Conservation (phyloP, 1,140 invertebrate species). For the Philotrypesis tridentata region DNA sequence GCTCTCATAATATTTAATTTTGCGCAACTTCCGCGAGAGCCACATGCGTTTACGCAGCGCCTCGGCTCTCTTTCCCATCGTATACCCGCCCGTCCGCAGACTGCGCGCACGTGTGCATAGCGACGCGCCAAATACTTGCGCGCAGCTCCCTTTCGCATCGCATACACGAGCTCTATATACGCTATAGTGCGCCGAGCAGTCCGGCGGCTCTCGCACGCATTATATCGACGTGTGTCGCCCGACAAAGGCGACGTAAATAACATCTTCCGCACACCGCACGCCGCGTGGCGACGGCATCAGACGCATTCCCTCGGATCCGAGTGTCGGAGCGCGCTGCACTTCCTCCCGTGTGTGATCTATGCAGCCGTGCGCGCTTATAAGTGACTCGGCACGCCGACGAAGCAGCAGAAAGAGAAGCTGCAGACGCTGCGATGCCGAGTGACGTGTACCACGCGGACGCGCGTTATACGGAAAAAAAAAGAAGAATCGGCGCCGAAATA, state of each 20-base stretch:
- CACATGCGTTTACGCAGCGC: too few relatives aligned
- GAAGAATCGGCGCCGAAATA: slow-evolving; percentile 13
- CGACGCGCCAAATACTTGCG: not conserved
- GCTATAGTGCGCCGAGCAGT: too few relatives aligned
- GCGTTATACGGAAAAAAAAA: slow-evolving; percentile 10
- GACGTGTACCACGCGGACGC: too few relatives aligned
- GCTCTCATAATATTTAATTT: slow-evolving; percentile 10
- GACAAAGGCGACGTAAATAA: slow-evolving; percentile 68
- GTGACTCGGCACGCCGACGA: slow-evolving; percentile 32
- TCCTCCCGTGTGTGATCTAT: slow-evolving; percentile 29
- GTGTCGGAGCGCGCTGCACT: slow-evolving; percentile 20
- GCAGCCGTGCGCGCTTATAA: slow-evolving; percentile 45
- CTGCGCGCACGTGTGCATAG: not conserved
- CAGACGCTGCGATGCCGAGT: too few relatives aligned
- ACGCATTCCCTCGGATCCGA: slow-evolving; percentile 41
- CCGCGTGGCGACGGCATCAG: too few relatives aligned
- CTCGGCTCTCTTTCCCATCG: not conserved
- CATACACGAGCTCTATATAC: too few relatives aligned
- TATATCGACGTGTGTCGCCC: slow-evolving; percentile 65
- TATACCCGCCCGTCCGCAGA: not conserved
- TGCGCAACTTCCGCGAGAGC: slow-evolving; percentile 19
- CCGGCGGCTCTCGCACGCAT: too few relatives aligned
- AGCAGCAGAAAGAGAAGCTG: too few relatives aligned
- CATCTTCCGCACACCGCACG: slow-evolving; percentile 61
- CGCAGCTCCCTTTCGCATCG: not conserved